phyloP scores from a whole-genome alignment of 2,113 vertebrate species.

The Tyto alba region DNA sequence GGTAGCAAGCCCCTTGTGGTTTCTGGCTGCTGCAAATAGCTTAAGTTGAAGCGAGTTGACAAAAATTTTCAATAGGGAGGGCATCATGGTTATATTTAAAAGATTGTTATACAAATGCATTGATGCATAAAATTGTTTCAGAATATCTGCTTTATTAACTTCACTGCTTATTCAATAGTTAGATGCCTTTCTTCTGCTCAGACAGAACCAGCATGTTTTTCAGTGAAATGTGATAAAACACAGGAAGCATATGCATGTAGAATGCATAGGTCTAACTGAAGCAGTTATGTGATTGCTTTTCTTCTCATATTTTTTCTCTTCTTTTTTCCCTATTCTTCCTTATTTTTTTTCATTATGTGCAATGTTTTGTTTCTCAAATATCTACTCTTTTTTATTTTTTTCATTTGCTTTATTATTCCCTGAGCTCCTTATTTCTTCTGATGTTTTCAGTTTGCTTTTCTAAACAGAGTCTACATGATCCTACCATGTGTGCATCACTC shows the following conservation, averaged over 20 bases:
- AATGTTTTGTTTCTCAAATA: not conserved
- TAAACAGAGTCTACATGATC: not conserved
- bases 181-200: not conserved
- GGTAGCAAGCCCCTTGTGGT: slow-evolving; percentile 64
- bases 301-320: not conserved
- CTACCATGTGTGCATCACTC: not conserved
- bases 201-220: not conserved
- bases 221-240: not conserved
- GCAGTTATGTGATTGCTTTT: not conserved
- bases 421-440: not conserved
- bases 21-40: slow-evolving; percentile 54
- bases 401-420: not conserved
- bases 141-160: slow-evolving; percentile 38
- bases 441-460: not conserved
- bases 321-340: not conserved
- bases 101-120: not conserved
- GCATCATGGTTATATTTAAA: slow-evolving; percentile 21
- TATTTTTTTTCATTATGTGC: rapidly evolving
- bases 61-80: slow-evolving; percentile 32
- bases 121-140: slow-evolving; percentile 23
- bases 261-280: not conserved
- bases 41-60: slow-evolving; percentile 40
- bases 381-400: not conserved
- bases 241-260: not conserved
- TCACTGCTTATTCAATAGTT: not conserved